Percentiles rank a stretch among this genome's conserved stretches.
Evolutionary conservation across 2,888 invertebrate genomes (phyloP).

Genomic region (Hypena proboscidalis): DNA sequence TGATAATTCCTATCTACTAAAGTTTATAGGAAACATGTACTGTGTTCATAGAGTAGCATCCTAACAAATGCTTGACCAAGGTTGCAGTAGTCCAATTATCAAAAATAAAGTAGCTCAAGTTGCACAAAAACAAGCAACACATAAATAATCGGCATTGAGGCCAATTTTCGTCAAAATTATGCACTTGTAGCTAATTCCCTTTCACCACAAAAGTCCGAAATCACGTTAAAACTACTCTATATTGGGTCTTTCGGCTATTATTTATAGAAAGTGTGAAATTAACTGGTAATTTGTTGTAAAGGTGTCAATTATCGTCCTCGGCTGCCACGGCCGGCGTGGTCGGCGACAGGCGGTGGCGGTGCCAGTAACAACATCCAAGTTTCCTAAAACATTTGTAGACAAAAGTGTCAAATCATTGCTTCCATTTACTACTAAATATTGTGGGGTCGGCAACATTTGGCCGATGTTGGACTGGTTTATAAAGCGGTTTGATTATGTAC

Average conservation of each 20-base stretch:
- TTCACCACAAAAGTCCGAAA: conserved; percentile 55
- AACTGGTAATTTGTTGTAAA: conserved; percentile 71
- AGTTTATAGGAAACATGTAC: too few relatives aligned
- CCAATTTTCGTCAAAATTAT: conserved; percentile 44
- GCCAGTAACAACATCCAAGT: conserved; percentile 61
- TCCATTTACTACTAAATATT: conserved; percentile 73
- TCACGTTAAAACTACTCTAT: conserved; percentile 52
- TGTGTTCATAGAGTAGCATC: too few relatives aligned
- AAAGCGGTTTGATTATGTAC: too few relatives aligned
- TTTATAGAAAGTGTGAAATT: conserved; percentile 77
- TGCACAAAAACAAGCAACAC: background rate
- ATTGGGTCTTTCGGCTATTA: conserved; percentile 49
- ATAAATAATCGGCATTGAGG: conserved; percentile 9
- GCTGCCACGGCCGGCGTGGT: conserved; percentile 43
- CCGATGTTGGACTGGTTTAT: background rate
- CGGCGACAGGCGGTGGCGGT: conserved; percentile 47
- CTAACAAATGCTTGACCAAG: too few relatives aligned
- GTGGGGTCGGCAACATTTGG: conserved; percentile 60
- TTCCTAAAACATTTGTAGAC: conserved; percentile 77
- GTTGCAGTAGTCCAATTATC: too few relatives aligned
- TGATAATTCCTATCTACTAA: too few relatives aligned
- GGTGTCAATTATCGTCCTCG: conserved; percentile 81
- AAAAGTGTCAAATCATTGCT: conserved; percentile 80
- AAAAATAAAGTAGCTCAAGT: too few relatives aligned
- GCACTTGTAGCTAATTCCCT: conserved; percentile 47